phyloP scores from a whole-genome alignment of 2,113 vertebrate species.

The Pluvialis apricaria region DNA sequence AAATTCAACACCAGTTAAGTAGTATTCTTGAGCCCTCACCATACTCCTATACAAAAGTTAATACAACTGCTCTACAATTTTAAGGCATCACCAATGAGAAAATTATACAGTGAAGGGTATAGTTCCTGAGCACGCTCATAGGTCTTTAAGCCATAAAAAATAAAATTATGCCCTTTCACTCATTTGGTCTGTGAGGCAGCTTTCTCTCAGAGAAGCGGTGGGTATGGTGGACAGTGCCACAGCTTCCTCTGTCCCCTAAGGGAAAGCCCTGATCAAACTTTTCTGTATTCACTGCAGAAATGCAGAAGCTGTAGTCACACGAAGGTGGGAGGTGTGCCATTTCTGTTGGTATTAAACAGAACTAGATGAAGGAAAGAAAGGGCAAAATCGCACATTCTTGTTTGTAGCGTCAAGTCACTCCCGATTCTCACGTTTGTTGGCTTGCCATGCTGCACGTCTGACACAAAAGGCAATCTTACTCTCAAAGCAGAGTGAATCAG shows the following conservation, averaged over 20 bases:
- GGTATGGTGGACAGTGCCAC: background rate
- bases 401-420: background rate
- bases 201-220: background rate
- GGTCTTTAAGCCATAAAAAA: background rate
- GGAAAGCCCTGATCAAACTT: background rate
- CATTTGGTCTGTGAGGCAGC: background rate
- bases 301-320: background rate
- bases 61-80: background rate
- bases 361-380: background rate
- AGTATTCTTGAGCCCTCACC: background rate
- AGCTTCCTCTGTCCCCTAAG: background rate
- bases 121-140: background rate
- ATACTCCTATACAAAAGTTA: background rate
- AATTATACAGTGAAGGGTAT: background rate
- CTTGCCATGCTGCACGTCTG: slow-evolving; percentile 29
- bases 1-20: background rate
- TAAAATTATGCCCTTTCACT: background rate
- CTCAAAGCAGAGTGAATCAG: slow-evolving; percentile 31
- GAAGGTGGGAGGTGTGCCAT: background rate
- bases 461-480: slow-evolving; percentile 30
- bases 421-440: background rate
- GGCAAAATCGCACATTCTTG: background rate
- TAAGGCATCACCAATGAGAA: background rate
- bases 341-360: background rate
- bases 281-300: background rate